phyloP scores from a whole-genome alignment of 2,113 vertebrate genomes.

The Heterotilapia buettikoferi region DNA sequence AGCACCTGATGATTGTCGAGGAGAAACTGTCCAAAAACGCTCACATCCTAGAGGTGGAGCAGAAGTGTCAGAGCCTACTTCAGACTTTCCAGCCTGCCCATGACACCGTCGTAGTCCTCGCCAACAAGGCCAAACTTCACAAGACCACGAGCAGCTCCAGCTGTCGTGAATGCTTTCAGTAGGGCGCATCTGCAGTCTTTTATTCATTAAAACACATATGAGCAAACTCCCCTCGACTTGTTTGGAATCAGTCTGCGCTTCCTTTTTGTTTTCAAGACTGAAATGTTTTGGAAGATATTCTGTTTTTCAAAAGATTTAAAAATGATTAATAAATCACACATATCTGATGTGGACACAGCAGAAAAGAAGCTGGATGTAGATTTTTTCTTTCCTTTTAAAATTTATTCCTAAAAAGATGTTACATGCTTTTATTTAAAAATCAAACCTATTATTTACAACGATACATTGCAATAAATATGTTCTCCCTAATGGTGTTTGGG shows the following conservation, averaged over 20 bases:
- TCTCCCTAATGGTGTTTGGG: constrained; percentile 27
- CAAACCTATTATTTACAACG: constrained; percentile 68
- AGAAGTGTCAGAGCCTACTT: background rate
- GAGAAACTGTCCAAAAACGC: background rate
- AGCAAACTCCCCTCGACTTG: background rate
- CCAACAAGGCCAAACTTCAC: background rate
- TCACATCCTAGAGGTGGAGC: background rate
- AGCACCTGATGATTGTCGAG: background rate
- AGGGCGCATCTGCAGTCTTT: background rate
- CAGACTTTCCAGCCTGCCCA: background rate
- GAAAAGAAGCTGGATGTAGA: background rate
- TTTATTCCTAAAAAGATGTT: constrained; percentile 67
- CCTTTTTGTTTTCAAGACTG: background rate
- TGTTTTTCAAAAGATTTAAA: background rate
- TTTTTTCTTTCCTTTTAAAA: constrained; percentile 16
- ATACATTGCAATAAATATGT: constrained; percentile 64
- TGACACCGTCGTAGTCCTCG: background rate
- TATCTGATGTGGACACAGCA: background rate
- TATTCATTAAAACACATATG: background rate
- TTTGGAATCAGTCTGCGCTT: background rate
- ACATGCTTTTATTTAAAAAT: constrained; percentile 64
- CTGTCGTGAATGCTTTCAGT: background rate
- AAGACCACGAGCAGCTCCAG: background rate
- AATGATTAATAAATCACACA: background rate
- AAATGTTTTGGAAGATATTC: background rate